A percentile compares a stretch with the other conserved stretches of the same genome.
Conservation (phyloP, 2,113 vertebrate species). For the Beaufortia kweichowensis region DNA sequence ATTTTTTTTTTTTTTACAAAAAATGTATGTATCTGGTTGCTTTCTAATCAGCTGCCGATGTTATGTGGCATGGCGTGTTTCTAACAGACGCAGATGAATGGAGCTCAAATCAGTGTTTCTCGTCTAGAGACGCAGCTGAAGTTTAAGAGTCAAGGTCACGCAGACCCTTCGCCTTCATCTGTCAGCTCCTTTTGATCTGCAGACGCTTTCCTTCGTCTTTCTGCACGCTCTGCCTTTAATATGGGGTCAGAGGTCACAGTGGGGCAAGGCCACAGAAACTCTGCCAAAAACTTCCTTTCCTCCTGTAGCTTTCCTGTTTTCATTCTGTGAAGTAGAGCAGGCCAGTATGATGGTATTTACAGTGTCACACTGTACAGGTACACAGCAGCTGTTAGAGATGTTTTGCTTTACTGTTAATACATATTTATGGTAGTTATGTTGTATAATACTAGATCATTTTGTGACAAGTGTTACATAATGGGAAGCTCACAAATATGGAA, state of each 20-base stretch:
- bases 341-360: not conserved
- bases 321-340: slow-evolving; percentile 47
- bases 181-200: slow-evolving; percentile 82
- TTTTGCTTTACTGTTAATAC: too few relatives aligned
- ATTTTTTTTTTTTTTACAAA: too few relatives aligned
- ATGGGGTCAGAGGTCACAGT: slow-evolving; percentile 67
- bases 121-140: slow-evolving; percentile 76
- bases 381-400: too few relatives aligned
- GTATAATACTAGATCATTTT: too few relatives aligned
- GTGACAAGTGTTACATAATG: too few relatives aligned
- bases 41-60: slow-evolving; percentile 49
- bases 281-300: slow-evolving; percentile 48
- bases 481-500: too few relatives aligned
- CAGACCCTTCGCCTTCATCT: slow-evolving; percentile 80
- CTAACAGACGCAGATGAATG: slow-evolving; percentile 53
- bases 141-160: slow-evolving; percentile 78
- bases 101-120: slow-evolving; percentile 69
- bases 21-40: slow-evolving; percentile 31
- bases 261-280: slow-evolving; percentile 65
- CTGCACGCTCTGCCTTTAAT: slow-evolving; percentile 72
- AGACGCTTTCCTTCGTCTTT: slow-evolving; percentile 70
- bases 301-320: slow-evolving; percentile 51
- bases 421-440: too few relatives aligned
- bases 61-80: slow-evolving; percentile 39
- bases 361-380: too few relatives aligned